Evolutionary conservation across 2,888 invertebrate genomes (phyloP).

Genomic region (Pyrocoelia pectoralis): DNA sequence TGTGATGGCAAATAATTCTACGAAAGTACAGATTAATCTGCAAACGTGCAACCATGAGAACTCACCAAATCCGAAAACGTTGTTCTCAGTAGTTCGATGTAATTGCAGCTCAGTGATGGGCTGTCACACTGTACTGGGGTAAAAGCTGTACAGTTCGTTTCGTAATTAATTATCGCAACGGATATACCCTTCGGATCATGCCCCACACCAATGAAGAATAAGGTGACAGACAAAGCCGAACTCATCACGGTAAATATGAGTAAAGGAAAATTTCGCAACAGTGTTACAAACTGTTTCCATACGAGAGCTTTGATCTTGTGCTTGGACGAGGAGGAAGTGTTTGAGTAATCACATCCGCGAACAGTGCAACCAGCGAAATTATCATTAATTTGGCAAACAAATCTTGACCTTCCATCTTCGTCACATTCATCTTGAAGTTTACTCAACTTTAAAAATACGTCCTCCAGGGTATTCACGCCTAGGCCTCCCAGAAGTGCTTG

Average conservation of each 20-base stretch:
- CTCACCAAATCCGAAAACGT: background rate
- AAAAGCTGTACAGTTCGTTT: constrained; percentile 60
- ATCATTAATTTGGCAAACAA: background rate
- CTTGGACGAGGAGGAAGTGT: background rate
- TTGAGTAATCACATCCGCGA: background rate
- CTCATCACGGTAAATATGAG: constrained; percentile 86
- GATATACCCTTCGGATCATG: constrained; percentile 80
- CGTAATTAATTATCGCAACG: constrained; percentile 83
- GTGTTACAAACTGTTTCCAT: constrained; percentile 89
- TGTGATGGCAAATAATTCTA: background rate
- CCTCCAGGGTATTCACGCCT: background rate
- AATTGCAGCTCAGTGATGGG: background rate
- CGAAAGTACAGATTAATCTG: background rate
- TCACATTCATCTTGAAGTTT: background rate
- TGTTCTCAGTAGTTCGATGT: background rate
- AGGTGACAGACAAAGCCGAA: constrained; percentile 83
- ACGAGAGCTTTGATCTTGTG: constrained; percentile 76
- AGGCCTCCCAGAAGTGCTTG: background rate
- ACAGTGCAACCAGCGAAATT: background rate
- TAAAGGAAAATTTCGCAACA: constrained; percentile 83
- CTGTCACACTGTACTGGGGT: background rate
- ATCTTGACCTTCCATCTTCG: background rate
- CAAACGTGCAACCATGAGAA: too few relatives aligned
- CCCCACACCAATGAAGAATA: constrained; percentile 91
- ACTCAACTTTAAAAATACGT: constrained; percentile 2